Base-by-base conservation (phyloP, 2,113 vertebrate genomes). In the Beaufortia kweichowensis region DNA sequence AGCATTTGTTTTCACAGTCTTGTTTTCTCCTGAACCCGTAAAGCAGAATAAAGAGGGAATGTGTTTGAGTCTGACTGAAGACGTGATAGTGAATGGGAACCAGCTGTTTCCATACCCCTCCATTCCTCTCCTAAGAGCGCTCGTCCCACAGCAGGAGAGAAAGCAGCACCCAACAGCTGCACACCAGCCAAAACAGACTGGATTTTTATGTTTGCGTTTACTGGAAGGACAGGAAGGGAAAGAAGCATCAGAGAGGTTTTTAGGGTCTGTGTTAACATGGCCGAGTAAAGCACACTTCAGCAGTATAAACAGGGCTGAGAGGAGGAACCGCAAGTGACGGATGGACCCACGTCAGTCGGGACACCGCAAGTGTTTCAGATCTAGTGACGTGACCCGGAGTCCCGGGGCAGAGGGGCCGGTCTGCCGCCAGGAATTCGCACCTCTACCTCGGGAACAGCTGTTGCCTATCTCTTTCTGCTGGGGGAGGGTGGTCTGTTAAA, bases 391-490 rank as follows among this genome's bases (percentile, higher is more conserved):
- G 55, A 75, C 62, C 63, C 39, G 19, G 35, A 66, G 23, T 61
- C 55, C 7, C 3, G 31, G 41, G 71, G 50, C 39, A 60, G 35
- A 69, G 41, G 59, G 63, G 62, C 14, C 56, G 29, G 41, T 35
- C 78, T 61, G 26, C 69, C 31, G 26, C 69, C 61, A 75, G 60
- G 60, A 68, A 31, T 67, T 67, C 53, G 1, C 75, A 67, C 75
- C 75, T 77, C 75, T 59, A 31, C 33, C 39, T 60, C 39, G 61
- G 71, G 63, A 74, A 41, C 71, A 75, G 71, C 71, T 80, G 71
- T 75, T 59, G 35, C 39, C 35, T 26, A 31, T 80, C 78, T 66
- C 48, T 39, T 39, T 74, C 61, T 39, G 2, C 35, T 35, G 74
- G 61, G 48, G 60, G 62, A 39, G 31, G 74, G 74, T 60, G 63